Percentiles rank a stretch among this genome's conserved stretches.
phyloP scores from a whole-genome alignment of 2,888 invertebrate species.

The Notodonta ziczac region DNA sequence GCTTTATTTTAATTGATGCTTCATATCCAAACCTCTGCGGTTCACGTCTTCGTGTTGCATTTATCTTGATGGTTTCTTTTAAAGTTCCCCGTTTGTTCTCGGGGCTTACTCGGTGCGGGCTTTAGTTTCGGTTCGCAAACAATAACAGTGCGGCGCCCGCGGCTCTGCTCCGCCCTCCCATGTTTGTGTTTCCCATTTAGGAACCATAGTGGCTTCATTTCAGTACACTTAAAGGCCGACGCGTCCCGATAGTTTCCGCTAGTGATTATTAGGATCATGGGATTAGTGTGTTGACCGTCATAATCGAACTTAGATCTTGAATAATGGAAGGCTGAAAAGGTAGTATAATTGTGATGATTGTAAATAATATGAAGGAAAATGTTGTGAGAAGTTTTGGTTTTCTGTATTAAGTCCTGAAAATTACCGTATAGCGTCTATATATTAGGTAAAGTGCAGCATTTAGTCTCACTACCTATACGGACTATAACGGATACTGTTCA shows the following conservation, averaged over 20 bases:
- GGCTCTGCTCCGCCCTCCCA: conserved; percentile 50
- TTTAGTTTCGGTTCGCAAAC: conserved; percentile 77
- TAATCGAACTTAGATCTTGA: background rate
- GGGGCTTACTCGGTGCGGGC: conserved; percentile 47
- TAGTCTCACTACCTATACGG: too few species aligned
- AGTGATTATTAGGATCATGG: conserved; percentile 22
- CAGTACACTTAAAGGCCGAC: conserved; percentile 42
- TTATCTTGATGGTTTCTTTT: conserved; percentile 56
- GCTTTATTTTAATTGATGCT: conserved; percentile 25
- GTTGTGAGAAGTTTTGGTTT: too few species aligned
- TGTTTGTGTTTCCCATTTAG: conserved; percentile 80
- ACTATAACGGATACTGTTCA: too few species aligned
- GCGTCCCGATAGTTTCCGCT: conserved; percentile 38
- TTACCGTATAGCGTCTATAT: too few species aligned
- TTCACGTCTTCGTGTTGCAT: conserved; percentile 24
- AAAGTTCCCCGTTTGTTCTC: conserved; percentile 51
- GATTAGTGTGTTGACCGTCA: background rate
- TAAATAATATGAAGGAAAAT: too few species aligned
- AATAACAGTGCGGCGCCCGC: conserved; percentile 73
- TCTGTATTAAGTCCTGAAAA: too few species aligned
- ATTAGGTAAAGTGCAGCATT: too few species aligned
- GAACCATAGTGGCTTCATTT: conserved; percentile 64
- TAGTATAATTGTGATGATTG: too few species aligned
- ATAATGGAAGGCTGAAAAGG: too few species aligned
- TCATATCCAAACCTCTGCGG: conserved; percentile 29